Conservation (phyloP, 2,797 vertebrate genomes). For the Hydrophis major region DNA sequence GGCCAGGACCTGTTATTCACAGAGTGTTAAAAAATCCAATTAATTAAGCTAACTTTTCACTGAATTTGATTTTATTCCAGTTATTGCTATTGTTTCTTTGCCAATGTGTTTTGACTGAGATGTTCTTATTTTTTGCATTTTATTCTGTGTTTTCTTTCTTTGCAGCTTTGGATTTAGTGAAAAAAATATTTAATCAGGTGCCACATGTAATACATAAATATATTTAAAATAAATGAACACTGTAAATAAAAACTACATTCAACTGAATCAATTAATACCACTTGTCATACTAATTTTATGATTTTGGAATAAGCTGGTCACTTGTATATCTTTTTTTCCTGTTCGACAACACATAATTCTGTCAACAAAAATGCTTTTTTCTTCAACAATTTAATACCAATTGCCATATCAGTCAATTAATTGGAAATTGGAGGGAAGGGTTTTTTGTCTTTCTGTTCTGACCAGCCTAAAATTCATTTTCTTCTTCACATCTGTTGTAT, state of each 20-base stretch:
- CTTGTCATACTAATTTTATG: not conserved
- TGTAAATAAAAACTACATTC: not conserved
- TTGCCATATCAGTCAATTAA: not conserved
- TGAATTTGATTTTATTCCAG: not conserved
- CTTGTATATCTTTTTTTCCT: not conserved
- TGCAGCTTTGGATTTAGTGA: not conserved
- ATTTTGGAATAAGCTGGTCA: not conserved
- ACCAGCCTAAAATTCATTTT: not conserved
- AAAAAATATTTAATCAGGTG: not conserved
- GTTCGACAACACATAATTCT: not conserved
- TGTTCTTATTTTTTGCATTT: not conserved
- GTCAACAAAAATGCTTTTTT: not conserved
- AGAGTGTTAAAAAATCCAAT: not conserved
- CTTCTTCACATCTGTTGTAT: not conserved
- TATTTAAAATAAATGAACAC: not conserved
- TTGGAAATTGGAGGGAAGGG: not conserved
- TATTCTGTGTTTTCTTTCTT: not conserved
- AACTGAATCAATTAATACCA: not conserved
- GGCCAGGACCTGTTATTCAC: slow-evolving; percentile 82
- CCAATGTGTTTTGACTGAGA: not conserved
- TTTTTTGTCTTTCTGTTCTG: not conserved
- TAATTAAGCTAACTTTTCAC: not conserved
- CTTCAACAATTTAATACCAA: not conserved
- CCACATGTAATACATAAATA: not conserved
- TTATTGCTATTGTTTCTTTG: not conserved